Conservation (phyloP, 2,888 invertebrate genomes). For the Drosophila kuntzei region DNA sequence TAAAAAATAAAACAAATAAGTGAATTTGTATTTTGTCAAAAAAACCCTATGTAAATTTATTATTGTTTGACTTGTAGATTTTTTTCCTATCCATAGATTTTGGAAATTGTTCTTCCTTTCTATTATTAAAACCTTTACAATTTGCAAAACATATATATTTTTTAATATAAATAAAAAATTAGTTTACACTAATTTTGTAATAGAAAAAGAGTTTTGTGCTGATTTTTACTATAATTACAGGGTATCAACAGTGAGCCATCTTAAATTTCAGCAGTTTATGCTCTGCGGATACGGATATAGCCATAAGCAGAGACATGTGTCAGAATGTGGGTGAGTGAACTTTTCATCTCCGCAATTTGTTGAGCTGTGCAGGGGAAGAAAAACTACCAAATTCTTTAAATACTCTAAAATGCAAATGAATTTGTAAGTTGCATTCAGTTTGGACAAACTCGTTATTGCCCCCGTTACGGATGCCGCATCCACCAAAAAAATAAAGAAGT, state of each 20-base stretch:
- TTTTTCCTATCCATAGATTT: no score
- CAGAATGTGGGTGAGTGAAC: constrained; percentile 44
- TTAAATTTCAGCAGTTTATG: constrained; percentile 24
- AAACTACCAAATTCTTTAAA: constrained; percentile 6
- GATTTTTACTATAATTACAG: not conserved
- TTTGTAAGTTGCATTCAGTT: constrained; percentile 34
- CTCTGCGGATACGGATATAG: constrained; percentile 43
- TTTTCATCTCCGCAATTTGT: constrained; percentile 11
- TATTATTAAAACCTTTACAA: no score
- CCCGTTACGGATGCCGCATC: constrained; percentile 17
- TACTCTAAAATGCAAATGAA: constrained; percentile 23
- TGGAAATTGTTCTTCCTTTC: no score
- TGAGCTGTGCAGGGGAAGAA: constrained; percentile 1
- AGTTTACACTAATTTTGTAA: not conserved
- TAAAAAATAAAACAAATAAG: no score
- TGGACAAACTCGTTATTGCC: constrained; percentile 10
- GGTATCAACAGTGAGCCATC: constrained; percentile 23
- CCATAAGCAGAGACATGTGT: constrained; percentile 28
- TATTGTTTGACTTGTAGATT: no score
- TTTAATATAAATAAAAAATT: no score
- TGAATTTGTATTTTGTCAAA: no score
- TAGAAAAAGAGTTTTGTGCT: not conserved
- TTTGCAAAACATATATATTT: no score
- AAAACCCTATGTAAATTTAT: no score
- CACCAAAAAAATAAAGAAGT: constrained; percentile 9